Conservation (phyloP, 1,140 invertebrate genomes). For the Drosophila azteca region DNA sequence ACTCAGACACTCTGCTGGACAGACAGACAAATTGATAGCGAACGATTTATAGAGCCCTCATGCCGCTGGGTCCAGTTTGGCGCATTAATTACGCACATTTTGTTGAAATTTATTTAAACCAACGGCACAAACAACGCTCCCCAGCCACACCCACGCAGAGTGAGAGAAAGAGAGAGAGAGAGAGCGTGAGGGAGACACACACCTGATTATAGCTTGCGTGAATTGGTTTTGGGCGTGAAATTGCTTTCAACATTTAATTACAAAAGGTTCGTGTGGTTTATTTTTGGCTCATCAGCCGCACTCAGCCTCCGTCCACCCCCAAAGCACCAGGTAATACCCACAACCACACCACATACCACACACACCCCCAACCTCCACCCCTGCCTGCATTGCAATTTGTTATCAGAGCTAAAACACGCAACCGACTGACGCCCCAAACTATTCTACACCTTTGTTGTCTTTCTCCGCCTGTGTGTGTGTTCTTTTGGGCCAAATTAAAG, state of each 20-base stretch:
- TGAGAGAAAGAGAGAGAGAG: background rate
- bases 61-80: constrained; percentile 31
- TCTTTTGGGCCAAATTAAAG: constrained; percentile 32
- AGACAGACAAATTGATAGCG: constrained; percentile 27
- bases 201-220: constrained; percentile 23
- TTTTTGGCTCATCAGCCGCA: constrained; percentile 48
- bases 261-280: constrained; percentile 60
- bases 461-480: constrained; percentile 30
- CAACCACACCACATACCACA: background rate
- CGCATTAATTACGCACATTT: constrained; percentile 75
- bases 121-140: constrained; percentile 13
- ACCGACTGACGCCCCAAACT: constrained; percentile 27
- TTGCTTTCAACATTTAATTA: constrained; percentile 68
- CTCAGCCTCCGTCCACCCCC: constrained; percentile 6
- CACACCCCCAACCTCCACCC: background rate
- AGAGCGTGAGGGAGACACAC: background rate
- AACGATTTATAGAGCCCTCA: constrained; percentile 54
- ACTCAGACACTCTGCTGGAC: constrained; percentile 6
- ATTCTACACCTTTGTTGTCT: constrained; percentile 17
- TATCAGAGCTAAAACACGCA: constrained; percentile 47
- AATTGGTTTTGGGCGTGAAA: constrained; percentile 49
- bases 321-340: background rate
- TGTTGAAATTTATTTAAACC: constrained; percentile 73
- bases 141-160: background rate
- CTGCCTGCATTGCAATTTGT: constrained; percentile 41